These are phyloP conservation scores for Thaumatotibia leucotreta DNA, from an alignment of 1,140 invertebrate species.

Conservation along the genomic window DNA sequence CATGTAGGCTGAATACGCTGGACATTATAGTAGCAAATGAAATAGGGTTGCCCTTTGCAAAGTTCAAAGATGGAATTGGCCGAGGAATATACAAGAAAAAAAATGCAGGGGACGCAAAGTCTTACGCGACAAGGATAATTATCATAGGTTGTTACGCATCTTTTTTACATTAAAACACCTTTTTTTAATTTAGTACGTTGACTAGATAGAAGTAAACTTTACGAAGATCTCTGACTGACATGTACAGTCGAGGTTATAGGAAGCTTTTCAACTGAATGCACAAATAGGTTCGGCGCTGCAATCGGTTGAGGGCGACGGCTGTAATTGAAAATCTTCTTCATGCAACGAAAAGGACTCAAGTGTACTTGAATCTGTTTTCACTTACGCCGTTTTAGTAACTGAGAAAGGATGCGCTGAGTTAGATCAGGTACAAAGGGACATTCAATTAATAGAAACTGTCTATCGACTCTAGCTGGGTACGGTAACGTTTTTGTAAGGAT, in stretches of 20 bases:
- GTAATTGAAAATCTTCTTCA: background rate
- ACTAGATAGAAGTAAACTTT: too few species aligned
- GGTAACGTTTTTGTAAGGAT: background rate
- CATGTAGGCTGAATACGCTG: too few species aligned
- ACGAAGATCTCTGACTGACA: background rate
- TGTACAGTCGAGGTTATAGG: background rate
- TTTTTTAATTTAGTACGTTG: too few species aligned
- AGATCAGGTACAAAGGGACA: background rate
- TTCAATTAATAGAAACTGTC: background rate
- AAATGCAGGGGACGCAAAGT: too few species aligned
- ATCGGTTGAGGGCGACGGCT: background rate
- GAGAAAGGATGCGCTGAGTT: background rate
- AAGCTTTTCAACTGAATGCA: background rate
- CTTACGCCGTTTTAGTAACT: background rate
- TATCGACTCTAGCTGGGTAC: background rate
- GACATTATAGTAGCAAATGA: too few species aligned
- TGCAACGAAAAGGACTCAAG: background rate
- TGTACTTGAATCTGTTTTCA: background rate
- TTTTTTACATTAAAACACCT: too few species aligned
- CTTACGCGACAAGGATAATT: too few species aligned
- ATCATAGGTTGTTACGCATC: too few species aligned
- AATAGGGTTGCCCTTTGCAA: too few species aligned
- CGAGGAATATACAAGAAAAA: too few species aligned
- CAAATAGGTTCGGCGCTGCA: background rate
- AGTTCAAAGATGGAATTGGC: too few species aligned